These are phyloP conservation scores for Rissa tridactyla DNA, from an alignment of 2,113 vertebrate species.

Conservation along the genomic window DNA sequence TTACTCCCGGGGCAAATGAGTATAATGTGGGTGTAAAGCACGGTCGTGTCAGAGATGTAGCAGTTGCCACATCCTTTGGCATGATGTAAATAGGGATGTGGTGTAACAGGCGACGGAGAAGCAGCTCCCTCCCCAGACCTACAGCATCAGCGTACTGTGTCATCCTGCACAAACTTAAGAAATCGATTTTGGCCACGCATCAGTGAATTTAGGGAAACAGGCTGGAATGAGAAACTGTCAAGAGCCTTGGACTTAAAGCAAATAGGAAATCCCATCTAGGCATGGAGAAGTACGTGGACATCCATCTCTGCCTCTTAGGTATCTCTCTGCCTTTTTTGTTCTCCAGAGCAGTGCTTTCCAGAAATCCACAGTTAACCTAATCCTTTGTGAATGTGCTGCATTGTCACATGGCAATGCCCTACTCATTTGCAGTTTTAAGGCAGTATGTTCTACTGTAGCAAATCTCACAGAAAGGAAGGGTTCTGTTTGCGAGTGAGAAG, in stretches of 20 bases:
- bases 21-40: background rate
- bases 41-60: background rate
- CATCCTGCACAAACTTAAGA: background rate
- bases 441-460: background rate
- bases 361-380: background rate
- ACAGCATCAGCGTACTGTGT: fast-evolving
- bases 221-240: background rate
- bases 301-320: background rate
- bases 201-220: background rate
- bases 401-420: background rate
- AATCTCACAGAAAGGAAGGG: background rate
- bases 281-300: background rate
- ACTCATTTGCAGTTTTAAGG: background rate
- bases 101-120: background rate
- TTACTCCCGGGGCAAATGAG: background rate
- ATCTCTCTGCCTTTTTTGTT: background rate
- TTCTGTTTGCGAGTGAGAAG: background rate
- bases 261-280: background rate
- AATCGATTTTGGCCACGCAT: fast-evolving
- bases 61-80: conserved; percentile 11
- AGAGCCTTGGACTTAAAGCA: background rate
- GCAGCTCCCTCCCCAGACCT: background rate
- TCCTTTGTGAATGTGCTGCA: background rate
- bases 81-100: background rate
- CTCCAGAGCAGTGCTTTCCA: background rate